Percentiles rank a stretch among this genome's conserved stretches.
These are phyloP conservation scores for Pangasianodon hypophthalmus DNA, from an alignment of 2,113 vertebrate species.

Conservation along the genomic window DNA sequence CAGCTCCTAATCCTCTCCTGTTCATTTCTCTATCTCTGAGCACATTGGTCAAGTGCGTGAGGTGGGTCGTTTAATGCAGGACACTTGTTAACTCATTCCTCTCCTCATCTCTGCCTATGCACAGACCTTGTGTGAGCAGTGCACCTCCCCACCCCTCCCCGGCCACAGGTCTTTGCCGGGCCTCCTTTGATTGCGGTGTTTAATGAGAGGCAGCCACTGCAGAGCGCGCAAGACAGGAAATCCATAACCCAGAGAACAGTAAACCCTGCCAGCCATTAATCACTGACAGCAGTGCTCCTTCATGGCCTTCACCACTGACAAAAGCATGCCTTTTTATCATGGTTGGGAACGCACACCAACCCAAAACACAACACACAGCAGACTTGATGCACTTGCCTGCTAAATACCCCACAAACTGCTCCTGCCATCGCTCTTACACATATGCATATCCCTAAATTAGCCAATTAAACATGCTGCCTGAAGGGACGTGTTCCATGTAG, in stretches of 20 bases:
- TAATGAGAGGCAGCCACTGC: slow-evolving; percentile 61
- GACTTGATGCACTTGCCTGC: slow-evolving; percentile 33
- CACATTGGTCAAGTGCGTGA: slow-evolving; percentile 27
- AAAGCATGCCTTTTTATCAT: slow-evolving; percentile 56
- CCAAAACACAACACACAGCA: slow-evolving; percentile 29
- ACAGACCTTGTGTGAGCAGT: not conserved
- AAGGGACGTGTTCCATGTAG: slow-evolving; percentile 33
- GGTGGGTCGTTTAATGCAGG: slow-evolving; percentile 28
- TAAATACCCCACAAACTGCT: slow-evolving; percentile 45
- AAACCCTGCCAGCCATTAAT: slow-evolving; percentile 61
- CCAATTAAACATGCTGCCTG: slow-evolving; percentile 36
- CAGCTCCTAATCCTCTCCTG: slow-evolving; percentile 27
- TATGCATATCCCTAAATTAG: slow-evolving; percentile 10
- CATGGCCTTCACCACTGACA: slow-evolving; percentile 57
- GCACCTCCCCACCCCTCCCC: slow-evolving; percentile 5
- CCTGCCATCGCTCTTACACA: not conserved
- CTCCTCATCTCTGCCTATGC: not conserved
- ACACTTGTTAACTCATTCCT: slow-evolving; percentile 52
- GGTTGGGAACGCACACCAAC: slow-evolving; percentile 34
- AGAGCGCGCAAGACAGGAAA: slow-evolving; percentile 60
- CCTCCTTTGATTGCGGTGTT: slow-evolving; percentile 59
- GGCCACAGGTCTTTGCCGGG: slow-evolving; percentile 46
- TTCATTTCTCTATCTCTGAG: slow-evolving; percentile 1
- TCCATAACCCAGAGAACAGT: slow-evolving; percentile 63
- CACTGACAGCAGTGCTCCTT: slow-evolving; percentile 57